Percentiles rank a stretch among this genome's conserved stretches.
Conservation (phyloP, 2,888 invertebrate species). For the Drosophila rubida region DNA sequence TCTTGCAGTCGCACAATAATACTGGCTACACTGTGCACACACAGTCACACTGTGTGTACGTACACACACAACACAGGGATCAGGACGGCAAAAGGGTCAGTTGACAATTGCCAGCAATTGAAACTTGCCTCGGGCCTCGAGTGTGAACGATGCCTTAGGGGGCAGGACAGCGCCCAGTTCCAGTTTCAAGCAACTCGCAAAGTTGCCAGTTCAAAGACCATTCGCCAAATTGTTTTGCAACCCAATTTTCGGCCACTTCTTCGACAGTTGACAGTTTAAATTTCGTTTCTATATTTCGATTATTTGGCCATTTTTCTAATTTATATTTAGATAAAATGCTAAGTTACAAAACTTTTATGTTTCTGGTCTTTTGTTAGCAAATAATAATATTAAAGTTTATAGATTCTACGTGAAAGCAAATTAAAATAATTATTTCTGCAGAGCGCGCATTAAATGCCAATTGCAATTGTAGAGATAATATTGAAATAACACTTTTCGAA, state of each 20-base stretch:
- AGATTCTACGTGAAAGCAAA: too few relatives aligned
- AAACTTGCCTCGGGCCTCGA: conserved; percentile 16
- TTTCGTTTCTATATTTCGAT: neutral
- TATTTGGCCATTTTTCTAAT: neutral
- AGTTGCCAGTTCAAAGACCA: neutral
- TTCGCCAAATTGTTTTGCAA: neutral
- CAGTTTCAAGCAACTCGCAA: neutral
- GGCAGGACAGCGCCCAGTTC: neutral
- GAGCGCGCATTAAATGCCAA: neutral
- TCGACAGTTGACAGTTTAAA: neutral
- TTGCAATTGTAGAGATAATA: conserved; percentile 3
- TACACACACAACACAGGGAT: conserved; percentile 1
- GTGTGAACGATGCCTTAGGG: conserved; percentile 11
- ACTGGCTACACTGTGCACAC: conserved; percentile 9
- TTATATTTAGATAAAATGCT: too few relatives aligned
- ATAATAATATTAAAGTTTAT: too few relatives aligned
- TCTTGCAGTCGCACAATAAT: neutral
- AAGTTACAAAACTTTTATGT: too few relatives aligned
- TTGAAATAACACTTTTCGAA: neutral
- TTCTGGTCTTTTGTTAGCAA: too few relatives aligned
- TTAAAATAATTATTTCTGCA: neutral
- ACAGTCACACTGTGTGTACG: neutral
- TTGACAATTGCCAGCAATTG: conserved; percentile 54
- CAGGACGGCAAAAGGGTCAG: conserved; percentile 30
- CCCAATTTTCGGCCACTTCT: neutral